Evolutionary conservation across 2,888 invertebrate species (phyloP).

Genomic region (Plagodis pulveraria): DNA sequence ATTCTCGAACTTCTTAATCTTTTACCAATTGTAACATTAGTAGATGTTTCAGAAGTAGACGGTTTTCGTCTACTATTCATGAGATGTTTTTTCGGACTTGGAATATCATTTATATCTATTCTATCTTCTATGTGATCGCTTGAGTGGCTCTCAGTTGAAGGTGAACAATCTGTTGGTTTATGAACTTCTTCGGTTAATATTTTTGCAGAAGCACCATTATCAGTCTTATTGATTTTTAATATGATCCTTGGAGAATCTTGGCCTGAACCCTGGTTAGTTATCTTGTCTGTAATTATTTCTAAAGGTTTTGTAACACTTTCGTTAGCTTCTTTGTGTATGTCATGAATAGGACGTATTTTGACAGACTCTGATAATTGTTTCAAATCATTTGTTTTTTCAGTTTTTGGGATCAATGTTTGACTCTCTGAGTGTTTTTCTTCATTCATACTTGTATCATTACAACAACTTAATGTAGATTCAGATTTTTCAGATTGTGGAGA

Average conservation of each 20-base stretch:
- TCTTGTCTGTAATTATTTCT: slow-evolving; percentile 77
- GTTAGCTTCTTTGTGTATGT: slow-evolving; percentile 55
- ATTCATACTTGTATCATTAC: slow-evolving; percentile 40
- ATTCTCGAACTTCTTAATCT: slow-evolving; percentile 75
- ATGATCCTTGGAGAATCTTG: slow-evolving; percentile 86
- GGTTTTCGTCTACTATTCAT: slow-evolving; percentile 67
- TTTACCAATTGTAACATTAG: slow-evolving; percentile 66
- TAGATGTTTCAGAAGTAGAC: slow-evolving; percentile 47
- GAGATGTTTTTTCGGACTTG: slow-evolving; percentile 57
- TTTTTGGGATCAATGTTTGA: slow-evolving; percentile 39
- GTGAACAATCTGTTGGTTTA: slow-evolving; percentile 50
- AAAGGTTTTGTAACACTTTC: slow-evolving; percentile 74
- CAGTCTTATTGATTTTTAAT: slow-evolving; percentile 87
- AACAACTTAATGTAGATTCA: slow-evolving; percentile 40
- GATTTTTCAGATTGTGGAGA: slow-evolving; percentile 41
- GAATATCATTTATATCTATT: slow-evolving; percentile 59
- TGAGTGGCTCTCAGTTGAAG: slow-evolving; percentile 43
- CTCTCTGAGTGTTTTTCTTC: slow-evolving; percentile 20
- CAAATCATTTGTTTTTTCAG: slow-evolving; percentile 49
- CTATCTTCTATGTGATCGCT: slow-evolving; percentile 58
- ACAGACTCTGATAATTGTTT: slow-evolving; percentile 40
- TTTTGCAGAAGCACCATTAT: slow-evolving; percentile 79
- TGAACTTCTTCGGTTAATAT: slow-evolving; percentile 75
- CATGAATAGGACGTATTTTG: slow-evolving; percentile 53
- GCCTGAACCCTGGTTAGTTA: slow-evolving; percentile 68